Conservation (phyloP, 2,888 invertebrate species). For the Agrochola circellaris region DNA sequence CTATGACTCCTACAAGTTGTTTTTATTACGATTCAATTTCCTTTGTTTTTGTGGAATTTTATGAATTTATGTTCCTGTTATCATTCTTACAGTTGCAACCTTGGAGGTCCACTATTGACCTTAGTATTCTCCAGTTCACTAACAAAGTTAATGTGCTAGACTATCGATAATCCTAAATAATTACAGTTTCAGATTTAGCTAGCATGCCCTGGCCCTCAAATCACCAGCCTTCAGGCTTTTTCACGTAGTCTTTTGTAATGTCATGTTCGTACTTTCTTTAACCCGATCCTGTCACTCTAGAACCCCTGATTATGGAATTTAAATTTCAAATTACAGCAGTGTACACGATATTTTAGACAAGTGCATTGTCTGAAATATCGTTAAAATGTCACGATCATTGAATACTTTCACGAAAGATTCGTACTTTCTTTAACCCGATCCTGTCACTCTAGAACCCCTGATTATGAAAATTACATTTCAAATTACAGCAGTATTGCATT, state of each 20-base stretch:
- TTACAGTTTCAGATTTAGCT: slow-evolving; percentile 1
- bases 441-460: too few species aligned
- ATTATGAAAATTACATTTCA: too few species aligned
- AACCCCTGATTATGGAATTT: too few species aligned
- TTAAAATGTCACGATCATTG: not conserved
- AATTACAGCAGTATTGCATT: too few species aligned
- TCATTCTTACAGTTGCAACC: not conserved
- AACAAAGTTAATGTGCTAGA: slow-evolving; percentile 3
- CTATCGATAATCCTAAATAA: slow-evolving; percentile 29
- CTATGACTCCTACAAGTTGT: slow-evolving; percentile 42
- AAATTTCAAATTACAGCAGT: too few species aligned
- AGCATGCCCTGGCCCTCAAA: not conserved
- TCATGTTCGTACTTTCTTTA: not conserved
- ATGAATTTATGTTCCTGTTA: not conserved
- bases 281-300: not conserved
- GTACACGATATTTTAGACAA: too few species aligned
- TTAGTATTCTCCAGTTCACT: slow-evolving; percentile 27
- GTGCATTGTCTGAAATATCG: not conserved
- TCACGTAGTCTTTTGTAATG: not conserved
- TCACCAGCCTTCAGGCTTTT: slow-evolving; percentile 6
- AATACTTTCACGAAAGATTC: slow-evolving; percentile 1
- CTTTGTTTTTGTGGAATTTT: slow-evolving; percentile 30
- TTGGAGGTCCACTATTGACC: not conserved
- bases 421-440: too few species aligned
- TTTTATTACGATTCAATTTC: slow-evolving; percentile 22